Base-by-base conservation (phyloP, 2,888 invertebrate genomes). In the Philhelius pedissequus region DNA sequence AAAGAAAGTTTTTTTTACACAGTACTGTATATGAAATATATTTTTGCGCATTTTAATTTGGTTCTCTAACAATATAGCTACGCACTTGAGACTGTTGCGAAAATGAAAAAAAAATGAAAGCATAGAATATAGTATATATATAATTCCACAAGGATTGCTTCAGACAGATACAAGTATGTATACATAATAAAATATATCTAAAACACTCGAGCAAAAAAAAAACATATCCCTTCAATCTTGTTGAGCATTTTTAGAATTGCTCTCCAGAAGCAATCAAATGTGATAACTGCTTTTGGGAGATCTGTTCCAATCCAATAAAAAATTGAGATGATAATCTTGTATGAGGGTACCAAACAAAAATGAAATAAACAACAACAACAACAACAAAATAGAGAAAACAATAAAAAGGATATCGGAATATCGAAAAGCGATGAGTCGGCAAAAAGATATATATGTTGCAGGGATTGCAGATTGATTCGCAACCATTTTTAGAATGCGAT, bases 401-500 rank as follows among this genome's bases (percentile, higher is more conserved):
- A 73, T 62, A 79, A 84, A 82, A 79, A 71, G 64, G 68, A 79
- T 68, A 68, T 48, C 27, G 35, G 35, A 48, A 62, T 62, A 66
- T 35, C n/a, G 52, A 43, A 66, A 70, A 79, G 32, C 78, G 74
- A 79, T 79, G 83, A 79, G 70, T 84, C 79, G 83, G 38, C 79
- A 70, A 30, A 52, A 79, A 79, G 80, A 84, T 74, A 68, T 74
- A 68, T 82, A 82, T 79, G 83, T 54, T 66, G 45, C 79, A 84
- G 70, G 80, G 76, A 84, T 70, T 71, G 60, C 71, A 84, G 84
- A 84, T 84, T 84, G 84, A 84, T 84, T 84, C 75, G 71, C 68
- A 73, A 45, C 48, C 73, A 76, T 76, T 84, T 80, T 18, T 8
- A 40, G 52, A 62, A 48, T 76, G 71, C 76, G 79, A 79, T 79